phyloP scores from a whole-genome alignment of 1,140 invertebrate genomes.

The Grapholita molesta region DNA sequence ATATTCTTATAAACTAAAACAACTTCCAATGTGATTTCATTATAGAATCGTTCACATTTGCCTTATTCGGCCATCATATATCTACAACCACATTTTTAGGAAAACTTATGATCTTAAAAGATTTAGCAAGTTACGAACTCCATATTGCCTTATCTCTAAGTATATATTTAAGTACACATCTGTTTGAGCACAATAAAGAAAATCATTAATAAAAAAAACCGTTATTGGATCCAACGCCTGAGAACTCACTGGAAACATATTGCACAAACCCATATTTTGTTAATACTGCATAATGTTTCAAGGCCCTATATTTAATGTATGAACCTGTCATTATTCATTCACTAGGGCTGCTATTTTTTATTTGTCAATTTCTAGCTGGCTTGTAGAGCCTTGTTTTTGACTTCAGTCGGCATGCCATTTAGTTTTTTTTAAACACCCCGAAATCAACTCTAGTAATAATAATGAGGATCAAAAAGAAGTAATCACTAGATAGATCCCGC shows the following conservation, averaged over 20 bases:
- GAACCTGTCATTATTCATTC: too few species aligned
- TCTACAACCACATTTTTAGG: background rate
- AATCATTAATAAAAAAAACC: background rate
- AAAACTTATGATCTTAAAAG: constrained; percentile 23
- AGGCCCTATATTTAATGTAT: too few species aligned
- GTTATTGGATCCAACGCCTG: background rate
- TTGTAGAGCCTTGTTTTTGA: too few species aligned
- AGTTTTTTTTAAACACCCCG: background rate
- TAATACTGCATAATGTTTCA: background rate
- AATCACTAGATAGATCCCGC: background rate
- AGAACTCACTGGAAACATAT: background rate
- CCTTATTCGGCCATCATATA: background rate
- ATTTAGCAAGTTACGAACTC: constrained; percentile 19
- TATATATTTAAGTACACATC: constrained; percentile 5
- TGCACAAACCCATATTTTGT: background rate
- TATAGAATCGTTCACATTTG: background rate
- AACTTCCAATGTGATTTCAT: background rate
- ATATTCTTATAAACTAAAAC: background rate
- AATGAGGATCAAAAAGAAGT: background rate
- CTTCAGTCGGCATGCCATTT: too few species aligned
- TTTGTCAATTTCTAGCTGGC: too few species aligned
- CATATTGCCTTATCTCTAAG: constrained; percentile 28
- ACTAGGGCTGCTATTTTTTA: too few species aligned
- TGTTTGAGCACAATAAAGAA: constrained; percentile 9
- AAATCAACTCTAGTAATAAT: background rate